Evolutionary conservation across 2,888 invertebrate genomes (phyloP), one percentile per base, ranked within the genome.

Genomic region (Coenonympha glycerion): DNA sequence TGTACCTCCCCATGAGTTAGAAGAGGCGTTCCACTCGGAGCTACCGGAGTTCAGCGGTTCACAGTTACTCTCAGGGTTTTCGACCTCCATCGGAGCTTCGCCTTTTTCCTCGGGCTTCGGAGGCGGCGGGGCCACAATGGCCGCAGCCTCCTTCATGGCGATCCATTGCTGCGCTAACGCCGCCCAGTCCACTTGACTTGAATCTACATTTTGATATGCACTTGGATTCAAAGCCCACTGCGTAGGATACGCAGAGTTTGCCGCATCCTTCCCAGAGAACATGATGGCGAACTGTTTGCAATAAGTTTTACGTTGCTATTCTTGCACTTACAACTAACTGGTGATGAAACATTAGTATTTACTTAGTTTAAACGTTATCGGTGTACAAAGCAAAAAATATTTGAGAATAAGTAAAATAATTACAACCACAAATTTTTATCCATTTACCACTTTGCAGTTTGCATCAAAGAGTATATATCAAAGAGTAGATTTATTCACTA

Each of bases 91-190:
- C 1, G 94, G 95, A 6, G 94, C 95, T 82, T 95, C 95, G 15
- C 95, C 95, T 48, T 93, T 92, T 70, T 93, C 93, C 26, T 88
- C 88, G 30, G 68, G 57, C 56, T 82, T 82, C 6, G 91, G 90
- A 30, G 90, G 89, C 15, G 90, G 89, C 5, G 90, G 88, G 33
- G 90, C 81, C 28, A 90, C 88, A 28, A 90, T 88, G 28, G 87
- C 87, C 34, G 87, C 80, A 6, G 92, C 91, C 69, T 95, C 94
- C 72, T 96, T 95, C 96, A 96, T 96, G 74, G 95, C 95, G 63
- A 98, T 98, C 98, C 98, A 98, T 90, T 98, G 97, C 73, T 98
- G 97, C 19, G 98, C 98, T 67, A 98, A 87, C 22, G 95, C 93
- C 8, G 97, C 98, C 98, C 98, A 98, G 79, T 98, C 98, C 53